Base-by-base conservation (phyloP, 2,113 vertebrate genomes). In the Irena cyanogastra region DNA sequence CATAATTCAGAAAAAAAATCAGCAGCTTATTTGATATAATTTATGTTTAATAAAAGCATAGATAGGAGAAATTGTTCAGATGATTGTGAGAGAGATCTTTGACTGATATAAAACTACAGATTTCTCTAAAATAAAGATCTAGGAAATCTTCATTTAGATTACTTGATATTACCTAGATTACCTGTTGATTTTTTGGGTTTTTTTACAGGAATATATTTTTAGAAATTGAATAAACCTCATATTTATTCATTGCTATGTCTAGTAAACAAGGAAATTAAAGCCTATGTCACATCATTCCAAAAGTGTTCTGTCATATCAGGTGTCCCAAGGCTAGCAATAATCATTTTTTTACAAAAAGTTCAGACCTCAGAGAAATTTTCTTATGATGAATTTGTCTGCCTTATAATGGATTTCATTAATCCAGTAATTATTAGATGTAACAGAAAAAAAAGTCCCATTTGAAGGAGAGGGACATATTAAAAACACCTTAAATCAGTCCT, bases 141-240 rank as follows among this genome's bases (percentile, higher is more conserved):
- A 81, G 17, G 16, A 70, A 28, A 59, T 39, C 21, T 42, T 64
- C 35, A 28, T 28, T 86, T 35, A 3, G 4, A 74, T 76, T 79
- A 60, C 5, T 54, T 53, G 16, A n/a, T 42, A 21, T 52, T 78
- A 49, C 13, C 10, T 45, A 37, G 15, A 39, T 72, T 68, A 13
- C 6, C 9, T 35, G 5, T 26, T 15, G 11, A 0, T 30, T 64
- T 31, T 19, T 24, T 27, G 15, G 1, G 0, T 10, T 5, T 33
- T 39, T 33, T 81, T 20, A 57, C 14, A 11, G 13, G 9, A 65
- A n/a, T 4, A 13, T 41, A 15, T 56, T 74, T 49, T 66, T 60
- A 71, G 33, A 41, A 81, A 75, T 21, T 9, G 2, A 59, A 66
- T 30, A 35, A 5, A 4, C 1, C 1, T 1, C 4, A 3, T 57